A percentile compares a stretch with the other conserved stretches of the same genome.
phyloP scores from a whole-genome alignment of 2,888 invertebrate genomes.

The Pycnomerus fuliginosus region DNA sequence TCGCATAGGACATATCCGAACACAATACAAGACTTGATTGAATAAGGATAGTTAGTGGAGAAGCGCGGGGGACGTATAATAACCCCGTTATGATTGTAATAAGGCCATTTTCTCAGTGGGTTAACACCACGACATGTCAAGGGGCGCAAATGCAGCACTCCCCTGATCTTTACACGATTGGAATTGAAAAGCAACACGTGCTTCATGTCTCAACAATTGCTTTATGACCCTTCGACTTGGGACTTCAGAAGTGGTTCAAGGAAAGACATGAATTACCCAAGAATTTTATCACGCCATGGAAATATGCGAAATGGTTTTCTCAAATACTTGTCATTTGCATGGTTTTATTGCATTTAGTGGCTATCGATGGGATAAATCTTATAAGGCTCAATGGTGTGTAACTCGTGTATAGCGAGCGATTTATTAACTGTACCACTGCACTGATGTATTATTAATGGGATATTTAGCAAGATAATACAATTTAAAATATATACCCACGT shows the following conservation, averaged over 20 bases:
- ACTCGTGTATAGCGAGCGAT: slow-evolving; percentile 11
- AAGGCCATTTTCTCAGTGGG: slow-evolving; percentile 39
- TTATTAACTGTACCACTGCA: slow-evolving; percentile 13
- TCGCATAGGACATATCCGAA: slow-evolving; percentile 11
- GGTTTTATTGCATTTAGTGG: too few relatives aligned
- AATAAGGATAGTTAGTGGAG: slow-evolving; percentile 41
- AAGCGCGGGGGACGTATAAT: slow-evolving; percentile 24
- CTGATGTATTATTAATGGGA: slow-evolving; percentile 18
- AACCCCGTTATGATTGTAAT: slow-evolving; percentile 37
- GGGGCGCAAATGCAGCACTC: slow-evolving; percentile 20
- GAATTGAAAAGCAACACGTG: slow-evolving; percentile 20
- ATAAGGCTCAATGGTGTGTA: slow-evolving; percentile 8
- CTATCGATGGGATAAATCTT: too few relatives aligned
- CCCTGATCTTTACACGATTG: slow-evolving; percentile 4
- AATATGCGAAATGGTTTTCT: too few relatives aligned
- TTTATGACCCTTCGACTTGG: slow-evolving; percentile 8
- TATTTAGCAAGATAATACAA: slow-evolving; percentile 17
- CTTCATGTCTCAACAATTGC: slow-evolving; percentile 12
- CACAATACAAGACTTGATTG: slow-evolving; percentile 35
- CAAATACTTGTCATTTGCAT: too few relatives aligned
- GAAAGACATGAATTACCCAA: too few relatives aligned
- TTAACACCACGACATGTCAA: slow-evolving; percentile 8
- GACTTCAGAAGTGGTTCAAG: too few relatives aligned
- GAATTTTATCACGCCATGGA: too few relatives aligned
- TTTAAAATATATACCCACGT: too few relatives aligned